Evolutionary conservation across 2,113 vertebrate genomes (phyloP).

Genomic region (Catharus bicknelli): DNA sequence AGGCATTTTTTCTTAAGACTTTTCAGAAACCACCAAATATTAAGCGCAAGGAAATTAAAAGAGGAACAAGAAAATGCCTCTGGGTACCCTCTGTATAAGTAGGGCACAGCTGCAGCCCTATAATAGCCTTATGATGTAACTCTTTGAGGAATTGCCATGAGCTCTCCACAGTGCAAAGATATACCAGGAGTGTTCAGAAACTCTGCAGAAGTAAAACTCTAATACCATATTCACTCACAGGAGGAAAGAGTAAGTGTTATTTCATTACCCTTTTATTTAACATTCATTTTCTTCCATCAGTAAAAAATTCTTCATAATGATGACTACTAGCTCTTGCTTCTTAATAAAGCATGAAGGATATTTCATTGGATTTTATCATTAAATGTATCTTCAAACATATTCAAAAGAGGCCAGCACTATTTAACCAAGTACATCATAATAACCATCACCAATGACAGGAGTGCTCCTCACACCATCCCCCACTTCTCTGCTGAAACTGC

Average conservation of each 20-base stretch:
- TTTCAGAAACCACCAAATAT: background rate
- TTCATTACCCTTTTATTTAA: constrained; percentile 37
- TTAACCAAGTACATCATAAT: background rate
- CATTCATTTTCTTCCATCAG: constrained; percentile 29
- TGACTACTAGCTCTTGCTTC: background rate
- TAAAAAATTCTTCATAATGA: constrained; percentile 9
- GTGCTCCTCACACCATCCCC: background rate
- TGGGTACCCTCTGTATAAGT: background rate
- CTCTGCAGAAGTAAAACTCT: background rate
- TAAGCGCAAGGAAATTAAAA: background rate
- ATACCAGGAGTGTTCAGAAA: background rate
- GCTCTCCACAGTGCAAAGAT: background rate
- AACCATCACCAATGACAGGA: background rate
- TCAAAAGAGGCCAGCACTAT: background rate
- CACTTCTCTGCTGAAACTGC: background rate
- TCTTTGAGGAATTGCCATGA: background rate
- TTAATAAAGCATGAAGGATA: constrained; percentile 22
- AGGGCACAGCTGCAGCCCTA: background rate
- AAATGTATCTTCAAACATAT: constrained; percentile 29
- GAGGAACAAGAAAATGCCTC: background rate
- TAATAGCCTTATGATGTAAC: background rate
- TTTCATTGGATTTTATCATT: constrained; percentile 41
- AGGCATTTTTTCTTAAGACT: background rate
- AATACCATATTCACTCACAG: background rate
- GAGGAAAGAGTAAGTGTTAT: background rate